These are phyloP conservation scores for Cervus canadensis DNA, from an alignment of 2,113 vertebrate species.

Conservation along the genomic window DNA sequence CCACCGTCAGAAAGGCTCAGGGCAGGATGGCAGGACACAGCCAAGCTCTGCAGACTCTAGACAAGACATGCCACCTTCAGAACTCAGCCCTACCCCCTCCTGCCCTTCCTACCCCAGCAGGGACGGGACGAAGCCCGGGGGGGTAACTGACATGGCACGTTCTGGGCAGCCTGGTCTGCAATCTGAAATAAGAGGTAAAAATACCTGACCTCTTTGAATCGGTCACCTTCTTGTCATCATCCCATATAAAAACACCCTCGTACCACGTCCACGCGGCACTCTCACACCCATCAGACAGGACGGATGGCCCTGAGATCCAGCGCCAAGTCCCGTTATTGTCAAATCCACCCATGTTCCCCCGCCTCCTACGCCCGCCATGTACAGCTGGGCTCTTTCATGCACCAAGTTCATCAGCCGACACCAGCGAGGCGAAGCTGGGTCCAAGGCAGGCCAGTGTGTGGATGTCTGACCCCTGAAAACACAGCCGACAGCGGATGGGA, in stretches of 20 bases:
- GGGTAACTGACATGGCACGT: fast-evolving
- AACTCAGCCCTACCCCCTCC: not conserved
- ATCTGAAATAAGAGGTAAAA: not conserved
- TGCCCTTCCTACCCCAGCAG: not conserved
- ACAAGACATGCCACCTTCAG: fast-evolving
- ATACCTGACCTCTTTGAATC: not conserved
- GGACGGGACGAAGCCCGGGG: not conserved
- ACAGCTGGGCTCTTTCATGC: not conserved
- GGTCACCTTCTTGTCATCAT: not conserved
- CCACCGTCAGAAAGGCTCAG: not conserved
- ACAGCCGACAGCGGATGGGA: not conserved
- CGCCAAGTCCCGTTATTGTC: not conserved
- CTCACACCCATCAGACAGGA: not conserved
- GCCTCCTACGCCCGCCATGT: not conserved
- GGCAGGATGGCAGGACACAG: not conserved
- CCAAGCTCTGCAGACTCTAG: too few relatives aligned
- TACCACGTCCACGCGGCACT: not conserved
- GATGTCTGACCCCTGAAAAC: conserved; percentile 1
- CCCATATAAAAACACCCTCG: not conserved
- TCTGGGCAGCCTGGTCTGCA: not conserved
- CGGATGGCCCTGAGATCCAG: not conserved
- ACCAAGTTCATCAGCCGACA: not conserved
- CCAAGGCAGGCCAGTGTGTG: not conserved
- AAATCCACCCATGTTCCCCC: not conserved
- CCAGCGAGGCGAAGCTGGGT: not conserved